phyloP scores from a whole-genome alignment of 2,113 vertebrate genomes.

The Loxodonta africana region DNA sequence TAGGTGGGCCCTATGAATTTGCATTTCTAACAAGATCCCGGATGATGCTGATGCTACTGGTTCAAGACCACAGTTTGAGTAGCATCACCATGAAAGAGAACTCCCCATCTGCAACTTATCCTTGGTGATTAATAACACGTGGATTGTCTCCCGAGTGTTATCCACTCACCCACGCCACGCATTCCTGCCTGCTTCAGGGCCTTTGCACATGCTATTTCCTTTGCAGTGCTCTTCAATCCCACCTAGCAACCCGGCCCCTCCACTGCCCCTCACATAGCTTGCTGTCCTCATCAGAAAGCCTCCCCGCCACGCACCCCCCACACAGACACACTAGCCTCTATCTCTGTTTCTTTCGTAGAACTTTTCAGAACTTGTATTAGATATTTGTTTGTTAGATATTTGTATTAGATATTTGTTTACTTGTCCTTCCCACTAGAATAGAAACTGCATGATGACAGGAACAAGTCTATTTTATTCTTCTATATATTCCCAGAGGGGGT shows the following conservation, averaged over 20 bases:
- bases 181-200: background rate
- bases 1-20: background rate
- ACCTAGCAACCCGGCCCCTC: background rate
- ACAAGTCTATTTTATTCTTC: background rate
- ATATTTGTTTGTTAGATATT: background rate
- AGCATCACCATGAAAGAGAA: background rate
- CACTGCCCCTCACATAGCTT: background rate
- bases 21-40: background rate
- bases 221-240: background rate
- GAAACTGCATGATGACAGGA: background rate
- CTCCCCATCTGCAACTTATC: background rate
- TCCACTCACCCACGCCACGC: too few relatives aligned
- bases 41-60: background rate
- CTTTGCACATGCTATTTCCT: background rate
- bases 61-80: background rate
- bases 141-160: background rate
- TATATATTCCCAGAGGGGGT: background rate
- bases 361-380: background rate
- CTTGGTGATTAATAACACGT: background rate
- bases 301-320: background rate
- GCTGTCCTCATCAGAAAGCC: background rate
- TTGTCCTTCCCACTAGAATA: background rate
- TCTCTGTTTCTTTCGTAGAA: constrained; percentile 1
- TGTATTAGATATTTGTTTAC: background rate
- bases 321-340: background rate